These are phyloP conservation scores for Galerucella pusilla DNA, from an alignment of 2,888 invertebrate species.

Conservation along the genomic window DNA sequence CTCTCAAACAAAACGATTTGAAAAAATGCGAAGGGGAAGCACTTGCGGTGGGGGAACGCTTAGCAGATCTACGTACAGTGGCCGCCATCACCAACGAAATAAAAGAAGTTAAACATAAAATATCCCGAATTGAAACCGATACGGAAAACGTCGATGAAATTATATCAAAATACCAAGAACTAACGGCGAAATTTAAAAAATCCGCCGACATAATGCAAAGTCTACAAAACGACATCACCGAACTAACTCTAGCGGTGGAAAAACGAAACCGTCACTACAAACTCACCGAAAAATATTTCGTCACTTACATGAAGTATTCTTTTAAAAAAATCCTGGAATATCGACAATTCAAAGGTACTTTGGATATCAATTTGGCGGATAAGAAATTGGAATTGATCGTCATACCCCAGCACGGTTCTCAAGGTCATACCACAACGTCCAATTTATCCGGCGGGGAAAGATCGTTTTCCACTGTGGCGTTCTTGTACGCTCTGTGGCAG, in stretches of 20 bases:
- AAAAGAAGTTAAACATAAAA: conserved; percentile 63
- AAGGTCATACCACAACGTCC: conserved; percentile 68
- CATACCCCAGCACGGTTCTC: conserved; percentile 67
- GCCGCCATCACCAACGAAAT: conserved; percentile 62
- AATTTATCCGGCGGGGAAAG: conserved; percentile 95
- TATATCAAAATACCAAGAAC: conserved; percentile 55
- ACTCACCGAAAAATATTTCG: conserved; percentile 62
- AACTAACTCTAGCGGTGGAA: conserved; percentile 54
- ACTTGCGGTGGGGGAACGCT: conserved; percentile 64
- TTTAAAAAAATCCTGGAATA: conserved; percentile 70
- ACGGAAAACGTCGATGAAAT: conserved; percentile 53
- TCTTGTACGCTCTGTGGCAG: conserved; percentile 94
- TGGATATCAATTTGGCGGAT: conserved; percentile 68
- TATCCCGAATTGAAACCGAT: conserved; percentile 64
- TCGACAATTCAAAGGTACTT: conserved; percentile 71
- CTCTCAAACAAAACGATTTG: conserved; percentile 65
- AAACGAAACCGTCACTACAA: conserved; percentile 60
- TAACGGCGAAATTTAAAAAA: conserved; percentile 58
- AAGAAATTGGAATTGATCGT: conserved; percentile 68
- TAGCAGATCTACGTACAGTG: conserved; percentile 64
- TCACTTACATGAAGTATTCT: conserved; percentile 61
- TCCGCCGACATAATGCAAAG: conserved; percentile 54
- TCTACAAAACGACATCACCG: conserved; percentile 51
- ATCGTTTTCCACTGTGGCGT: conserved; percentile 94
- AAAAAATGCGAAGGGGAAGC: conserved; percentile 65